These are phyloP conservation scores for Drosophila navojoa DNA, from an alignment of 1,140 invertebrate species.

Conservation along the genomic window DNA sequence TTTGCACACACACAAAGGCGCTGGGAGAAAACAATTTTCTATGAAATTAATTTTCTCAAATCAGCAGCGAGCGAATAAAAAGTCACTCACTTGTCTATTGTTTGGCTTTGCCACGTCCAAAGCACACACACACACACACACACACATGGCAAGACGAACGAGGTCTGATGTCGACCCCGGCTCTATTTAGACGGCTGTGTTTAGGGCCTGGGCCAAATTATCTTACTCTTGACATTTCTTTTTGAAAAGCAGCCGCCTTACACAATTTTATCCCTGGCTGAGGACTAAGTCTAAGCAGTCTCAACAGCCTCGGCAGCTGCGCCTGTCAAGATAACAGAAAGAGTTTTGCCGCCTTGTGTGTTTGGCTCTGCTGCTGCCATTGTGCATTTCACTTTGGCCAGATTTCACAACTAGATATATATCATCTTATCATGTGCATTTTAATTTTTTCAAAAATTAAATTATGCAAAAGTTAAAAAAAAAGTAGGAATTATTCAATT, in stretches of 20 bases:
- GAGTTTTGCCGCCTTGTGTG: slow-evolving; percentile 48
- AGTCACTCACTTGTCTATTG: slow-evolving; percentile 68
- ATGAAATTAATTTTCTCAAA: slow-evolving; percentile 74
- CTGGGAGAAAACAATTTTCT: slow-evolving; percentile 55
- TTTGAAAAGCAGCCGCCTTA: slow-evolving; percentile 49
- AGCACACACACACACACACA: slow-evolving; percentile 52
- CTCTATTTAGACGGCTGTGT: slow-evolving; percentile 39
- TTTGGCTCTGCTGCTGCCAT: slow-evolving; percentile 29
- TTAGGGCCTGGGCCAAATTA: slow-evolving; percentile 72
- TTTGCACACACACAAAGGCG: slow-evolving; percentile 32
- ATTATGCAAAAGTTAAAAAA: slow-evolving; percentile 59
- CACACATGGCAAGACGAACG: slow-evolving; percentile 1
- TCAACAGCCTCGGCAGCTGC: slow-evolving; percentile 42
- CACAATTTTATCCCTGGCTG: slow-evolving; percentile 45
- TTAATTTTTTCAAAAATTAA: slow-evolving; percentile 39
- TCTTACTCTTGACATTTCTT: slow-evolving; percentile 74
- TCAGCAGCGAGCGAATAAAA: slow-evolving; percentile 53
- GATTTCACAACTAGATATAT: slow-evolving; percentile 56
- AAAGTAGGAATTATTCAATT: slow-evolving; percentile 28
- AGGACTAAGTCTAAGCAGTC: slow-evolving; percentile 26
- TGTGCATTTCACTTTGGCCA: slow-evolving; percentile 55
- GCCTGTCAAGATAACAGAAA: slow-evolving; percentile 70
- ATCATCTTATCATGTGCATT: slow-evolving; percentile 11
- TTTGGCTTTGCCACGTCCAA: slow-evolving; percentile 44
- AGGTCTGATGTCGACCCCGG: not conserved